A percentile compares a stretch with the other conserved stretches of the same genome.
phyloP scores from a whole-genome alignment of 2,113 vertebrate genomes.

The Ranitomeya imitator region DNA sequence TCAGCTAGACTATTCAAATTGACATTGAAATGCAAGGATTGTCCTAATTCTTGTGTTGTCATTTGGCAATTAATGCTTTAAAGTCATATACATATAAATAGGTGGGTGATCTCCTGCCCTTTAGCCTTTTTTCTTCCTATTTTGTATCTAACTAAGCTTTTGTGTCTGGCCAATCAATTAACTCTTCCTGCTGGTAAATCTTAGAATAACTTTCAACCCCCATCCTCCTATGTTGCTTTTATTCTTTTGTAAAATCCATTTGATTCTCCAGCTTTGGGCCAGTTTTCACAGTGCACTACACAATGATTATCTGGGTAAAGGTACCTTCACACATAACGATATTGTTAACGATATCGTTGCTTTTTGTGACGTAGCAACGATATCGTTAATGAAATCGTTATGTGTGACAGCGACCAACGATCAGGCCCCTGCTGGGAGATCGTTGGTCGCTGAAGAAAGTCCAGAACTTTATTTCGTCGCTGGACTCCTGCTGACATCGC shows the following conservation, averaged over 20 bases:
- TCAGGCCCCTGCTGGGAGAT: too few species aligned
- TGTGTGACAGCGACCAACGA: too few species aligned
- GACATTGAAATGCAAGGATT: conserved; percentile 19
- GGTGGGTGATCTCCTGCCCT: conserved; percentile 17
- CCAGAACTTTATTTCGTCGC: too few species aligned
- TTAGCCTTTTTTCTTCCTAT: neutral
- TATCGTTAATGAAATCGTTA: too few species aligned
- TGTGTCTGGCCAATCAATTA: conserved; percentile 11
- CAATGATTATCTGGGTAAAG: neutral
- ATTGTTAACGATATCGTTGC: too few species aligned
- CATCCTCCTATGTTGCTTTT: neutral
- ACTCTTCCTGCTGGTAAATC: conserved; percentile 51
- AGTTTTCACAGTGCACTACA: neutral
- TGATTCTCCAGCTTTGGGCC: neutral
- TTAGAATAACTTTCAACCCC: conserved; percentile 48
- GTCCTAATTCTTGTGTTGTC: conserved; percentile 34
- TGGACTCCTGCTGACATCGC: too few species aligned
- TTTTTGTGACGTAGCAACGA: too few species aligned
- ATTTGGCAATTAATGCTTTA: conserved; percentile 4
- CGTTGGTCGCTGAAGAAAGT: too few species aligned
- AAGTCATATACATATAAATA: conserved; percentile 46
- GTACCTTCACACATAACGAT: too few species aligned
- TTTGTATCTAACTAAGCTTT: conserved; percentile 22
- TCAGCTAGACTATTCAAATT: conserved; percentile 13
- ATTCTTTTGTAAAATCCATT: conserved; percentile 16